Evolutionary conservation across 2,888 invertebrate genomes (phyloP), one percentile per base, ranked within the genome.

Genomic region (Drosophila ustulata): DNA sequence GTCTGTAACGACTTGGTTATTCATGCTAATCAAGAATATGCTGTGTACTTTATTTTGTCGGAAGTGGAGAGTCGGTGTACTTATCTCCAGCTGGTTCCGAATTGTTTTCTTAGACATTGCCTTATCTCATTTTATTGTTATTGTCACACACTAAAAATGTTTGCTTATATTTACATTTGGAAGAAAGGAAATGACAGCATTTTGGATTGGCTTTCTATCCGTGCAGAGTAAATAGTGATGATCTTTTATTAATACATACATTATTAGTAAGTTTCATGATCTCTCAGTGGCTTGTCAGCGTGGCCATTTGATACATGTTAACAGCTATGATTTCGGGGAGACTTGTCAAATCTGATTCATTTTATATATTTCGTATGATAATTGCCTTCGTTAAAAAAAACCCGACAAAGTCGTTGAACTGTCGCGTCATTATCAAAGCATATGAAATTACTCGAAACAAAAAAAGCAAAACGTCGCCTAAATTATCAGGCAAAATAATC

Each of bases 21-120:
- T 45, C 32, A 45, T 34, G 32, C 32, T 56, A 34, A 45, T 45
- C 55, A 30, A 55, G 55, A 32, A 32, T 45, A 55, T 43, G 41
- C 32, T 9, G 11, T 8, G 30, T 32, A 34, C 9, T 25, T 45
- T 3, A 55, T 25, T 55, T 55, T 23, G 45, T 45, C 25, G 32
- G 43, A 13, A 25, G 25, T 51, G 4, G 13, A 25, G 51, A 51
- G n/a, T 25, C 37, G 34, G 6, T n/a, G 7, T 32, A 34, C 55
- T 55, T 45, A 55, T 45, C 45, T 56, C 13, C 45, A 3, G 13
- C 45, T 45, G 45, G 25, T 34, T 45, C 30, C 23, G 13, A 45
- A 55, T 41, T 23, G 28, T 8, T 53, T 41, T 41, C 4, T 11
- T 28, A 41, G 39, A 28, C 32, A 13, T 4, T 32, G 18, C 18